A percentile compares a stretch with the other conserved stretches of the same genome.
These are phyloP conservation scores for Morpho achilles DNA, from an alignment of 2,888 invertebrate genomes.

Conservation along the genomic window DNA sequence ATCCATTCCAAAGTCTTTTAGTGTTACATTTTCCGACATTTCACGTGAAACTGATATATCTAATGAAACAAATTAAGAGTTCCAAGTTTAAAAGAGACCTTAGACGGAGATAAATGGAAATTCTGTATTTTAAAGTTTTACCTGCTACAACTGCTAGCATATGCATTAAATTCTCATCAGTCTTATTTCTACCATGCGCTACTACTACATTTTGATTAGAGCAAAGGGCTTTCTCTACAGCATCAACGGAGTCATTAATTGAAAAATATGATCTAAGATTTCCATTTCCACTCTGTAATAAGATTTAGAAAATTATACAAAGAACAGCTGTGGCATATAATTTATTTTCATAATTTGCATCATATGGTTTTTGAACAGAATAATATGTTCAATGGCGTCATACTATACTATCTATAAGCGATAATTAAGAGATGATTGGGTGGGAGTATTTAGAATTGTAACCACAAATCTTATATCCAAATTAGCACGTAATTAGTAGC, in stretches of 20 bases:
- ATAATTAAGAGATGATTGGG: too few relatives aligned
- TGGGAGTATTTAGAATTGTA: too few relatives aligned
- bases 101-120: not conserved
- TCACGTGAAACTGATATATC: slow-evolving; percentile 21
- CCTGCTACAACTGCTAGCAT: slow-evolving; percentile 10
- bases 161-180: slow-evolving; percentile 2
- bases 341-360: not conserved
- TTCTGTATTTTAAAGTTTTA: not conserved
- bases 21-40: slow-evolving; percentile 11
- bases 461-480: too few relatives aligned
- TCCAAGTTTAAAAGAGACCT: too few relatives aligned
- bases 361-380: too few relatives aligned
- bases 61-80: not conserved
- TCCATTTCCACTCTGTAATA: not conserved
- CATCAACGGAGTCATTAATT: slow-evolving; percentile 1
- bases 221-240: slow-evolving; percentile 18
- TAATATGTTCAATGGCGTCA: too few relatives aligned
- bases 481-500: too few relatives aligned
- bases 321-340: not conserved
- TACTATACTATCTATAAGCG: too few relatives aligned
- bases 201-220: slow-evolving; percentile 7
- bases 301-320: not conserved
- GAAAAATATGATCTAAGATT: not conserved
- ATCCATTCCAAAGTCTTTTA: slow-evolving; percentile 17
- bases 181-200: not conserved